A percentile compares a stretch with the other conserved stretches of the same genome.
phyloP scores from a whole-genome alignment of 2,888 invertebrate species.

The Epirrita christyi region DNA sequence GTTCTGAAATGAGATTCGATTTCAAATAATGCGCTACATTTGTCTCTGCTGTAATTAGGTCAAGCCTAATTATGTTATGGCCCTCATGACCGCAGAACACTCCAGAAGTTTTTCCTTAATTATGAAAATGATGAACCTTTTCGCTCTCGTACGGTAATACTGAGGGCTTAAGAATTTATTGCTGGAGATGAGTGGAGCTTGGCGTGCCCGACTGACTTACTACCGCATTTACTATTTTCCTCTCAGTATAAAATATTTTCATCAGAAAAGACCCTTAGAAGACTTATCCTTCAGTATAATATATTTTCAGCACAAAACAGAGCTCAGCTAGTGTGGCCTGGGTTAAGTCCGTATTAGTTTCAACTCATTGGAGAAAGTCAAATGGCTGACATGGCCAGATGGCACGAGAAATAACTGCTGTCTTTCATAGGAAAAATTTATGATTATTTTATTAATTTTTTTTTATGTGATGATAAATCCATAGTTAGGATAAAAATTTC shows the following conservation, averaged over 20 bases:
- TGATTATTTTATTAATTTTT: no score
- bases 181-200: conserved; percentile 19
- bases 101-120: conserved; percentile 23
- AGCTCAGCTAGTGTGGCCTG: not conserved
- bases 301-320: conserved; percentile 4
- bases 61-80: conserved; percentile 34
- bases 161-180: conserved; percentile 23
- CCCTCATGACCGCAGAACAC: conserved; percentile 20
- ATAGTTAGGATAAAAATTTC: no score
- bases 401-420: not conserved
- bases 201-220: conserved; percentile 12
- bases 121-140: conserved; percentile 23
- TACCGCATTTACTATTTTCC: conserved; percentile 15
- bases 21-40: conserved; percentile 28
- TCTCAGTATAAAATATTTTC: conserved; percentile 6
- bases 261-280: conserved; percentile 4
- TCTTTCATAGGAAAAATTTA: not conserved
- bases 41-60: conserved; percentile 35
- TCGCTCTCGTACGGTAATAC: conserved; percentile 17
- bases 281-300: not conserved
- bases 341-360: not conserved
- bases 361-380: not conserved
- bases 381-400: not conserved
- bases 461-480: no score
- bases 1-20: conserved; percentile 27